Conservation (phyloP, 2,797 vertebrate species). For the Thamnophis elegans region DNA sequence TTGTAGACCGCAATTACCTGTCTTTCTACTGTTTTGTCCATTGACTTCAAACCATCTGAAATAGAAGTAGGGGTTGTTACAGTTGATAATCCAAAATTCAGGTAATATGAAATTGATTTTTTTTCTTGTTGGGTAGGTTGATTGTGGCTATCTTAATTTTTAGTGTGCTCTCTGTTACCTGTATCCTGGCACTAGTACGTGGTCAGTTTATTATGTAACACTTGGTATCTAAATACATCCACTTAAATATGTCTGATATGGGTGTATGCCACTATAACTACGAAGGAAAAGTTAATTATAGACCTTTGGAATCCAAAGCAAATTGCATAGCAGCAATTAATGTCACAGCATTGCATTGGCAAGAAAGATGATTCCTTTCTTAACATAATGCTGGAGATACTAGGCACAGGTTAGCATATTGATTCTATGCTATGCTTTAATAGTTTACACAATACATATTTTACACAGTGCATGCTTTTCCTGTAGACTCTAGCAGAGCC, state of each 20-base stretch:
- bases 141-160: not conserved
- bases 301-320: not conserved
- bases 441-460: not conserved
- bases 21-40: conserved; percentile 92
- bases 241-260: not conserved
- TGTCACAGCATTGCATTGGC: not conserved
- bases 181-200: not conserved
- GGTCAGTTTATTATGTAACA: not conserved
- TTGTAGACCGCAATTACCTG: conserved; percentile 91
- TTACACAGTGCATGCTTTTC: not conserved
- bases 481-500: not conserved
- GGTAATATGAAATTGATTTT: conserved; percentile 70
- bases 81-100: conserved; percentile 91
- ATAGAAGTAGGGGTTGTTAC: conserved; percentile 92
- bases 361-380: not conserved
- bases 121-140: not conserved
- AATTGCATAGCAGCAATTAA: not conserved
- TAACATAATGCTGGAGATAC: not conserved
- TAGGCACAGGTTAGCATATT: not conserved
- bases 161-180: not conserved
- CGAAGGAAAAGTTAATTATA: not conserved
- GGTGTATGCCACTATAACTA: not conserved
- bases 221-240: not conserved
- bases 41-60: conserved; percentile 97
- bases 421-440: too few relatives aligned